Conservation (phyloP, 2,113 vertebrate species). For the Bujurquina vittata region DNA sequence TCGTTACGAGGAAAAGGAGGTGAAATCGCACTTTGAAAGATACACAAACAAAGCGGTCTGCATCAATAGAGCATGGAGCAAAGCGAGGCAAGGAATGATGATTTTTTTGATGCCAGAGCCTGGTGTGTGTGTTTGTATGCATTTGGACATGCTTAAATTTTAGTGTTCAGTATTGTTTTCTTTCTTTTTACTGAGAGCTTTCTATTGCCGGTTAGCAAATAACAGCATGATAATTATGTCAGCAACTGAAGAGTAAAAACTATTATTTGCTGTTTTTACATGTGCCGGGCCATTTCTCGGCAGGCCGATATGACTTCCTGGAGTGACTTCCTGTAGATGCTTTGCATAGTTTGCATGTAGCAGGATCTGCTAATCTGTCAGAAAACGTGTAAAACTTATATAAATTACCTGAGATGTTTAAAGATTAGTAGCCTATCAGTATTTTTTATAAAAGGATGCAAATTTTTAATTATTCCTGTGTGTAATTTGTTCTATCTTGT, state of each 20-base stretch:
- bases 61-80: background rate
- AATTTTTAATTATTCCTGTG: background rate
- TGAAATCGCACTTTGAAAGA: constrained; percentile 19
- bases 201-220: background rate
- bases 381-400: background rate
- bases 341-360: background rate
- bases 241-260: background rate
- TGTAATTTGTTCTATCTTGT: background rate
- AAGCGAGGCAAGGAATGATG: background rate
- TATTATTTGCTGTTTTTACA: background rate
- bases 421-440: background rate
- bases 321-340: background rate
- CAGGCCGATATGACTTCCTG: background rate
- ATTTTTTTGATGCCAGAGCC: background rate
- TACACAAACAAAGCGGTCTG: background rate
- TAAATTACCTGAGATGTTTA: background rate
- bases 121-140: background rate
- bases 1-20: background rate
- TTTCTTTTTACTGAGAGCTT: background rate
- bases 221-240: background rate
- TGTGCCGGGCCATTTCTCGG: background rate
- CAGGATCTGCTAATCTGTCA: background rate
- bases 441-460: no score
- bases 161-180: background rate
- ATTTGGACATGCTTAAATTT: background rate